Base-by-base conservation (phyloP, 2,797 vertebrate genomes). In the Ceyx erithaca region DNA sequence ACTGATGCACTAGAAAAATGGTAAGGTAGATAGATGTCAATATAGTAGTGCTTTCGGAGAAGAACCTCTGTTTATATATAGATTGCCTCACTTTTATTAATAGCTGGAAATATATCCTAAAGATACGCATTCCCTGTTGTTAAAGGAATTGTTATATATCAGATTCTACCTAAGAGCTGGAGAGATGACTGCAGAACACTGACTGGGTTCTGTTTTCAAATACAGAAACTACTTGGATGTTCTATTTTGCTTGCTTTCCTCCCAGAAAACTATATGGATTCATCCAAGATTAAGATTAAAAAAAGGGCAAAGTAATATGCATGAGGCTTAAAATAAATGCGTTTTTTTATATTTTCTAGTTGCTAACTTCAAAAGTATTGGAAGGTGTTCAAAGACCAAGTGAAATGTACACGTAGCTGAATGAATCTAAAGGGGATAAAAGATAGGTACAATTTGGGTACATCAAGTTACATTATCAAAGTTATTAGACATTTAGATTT, bases 41-140 rank as follows among this genome's bases (percentile, higher is more conserved):
- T 12, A 54, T 1, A 10, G 16, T 17, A 77, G 11, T 21, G 40
- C 17, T 71, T 72, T 51, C 48, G 75, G 37, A 80, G 19, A 69
- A 63, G 11, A 37, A 66, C n/a, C 28, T 62, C 31, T 41, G 2
- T 9, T 37, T 35, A 35, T 35, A 35, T 30, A 64, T 1, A 78
- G 28, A 54, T 14, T 43, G 12, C 25, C 45, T 67, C n/a, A 30
- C 12, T 37, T 67, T 71, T 72, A 63, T 33, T 31, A 69, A 37
- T 35, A 86, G 48, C 4, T 18, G 59, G 35, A 63, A 89, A 66
- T 48, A 63, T 85, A 66, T 45, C 43, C 54, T 31, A 9, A 77
- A 78, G 20, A 78, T 15, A n/a, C 2, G 3, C 6, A 78, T 35
- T 3, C 6, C 7, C 20, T 69, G 2, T 23, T 4, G 0, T 75